These are phyloP conservation scores for Drosophila ezoana DNA, from an alignment of 2,888 invertebrate genomes.

Conservation along the genomic window DNA sequence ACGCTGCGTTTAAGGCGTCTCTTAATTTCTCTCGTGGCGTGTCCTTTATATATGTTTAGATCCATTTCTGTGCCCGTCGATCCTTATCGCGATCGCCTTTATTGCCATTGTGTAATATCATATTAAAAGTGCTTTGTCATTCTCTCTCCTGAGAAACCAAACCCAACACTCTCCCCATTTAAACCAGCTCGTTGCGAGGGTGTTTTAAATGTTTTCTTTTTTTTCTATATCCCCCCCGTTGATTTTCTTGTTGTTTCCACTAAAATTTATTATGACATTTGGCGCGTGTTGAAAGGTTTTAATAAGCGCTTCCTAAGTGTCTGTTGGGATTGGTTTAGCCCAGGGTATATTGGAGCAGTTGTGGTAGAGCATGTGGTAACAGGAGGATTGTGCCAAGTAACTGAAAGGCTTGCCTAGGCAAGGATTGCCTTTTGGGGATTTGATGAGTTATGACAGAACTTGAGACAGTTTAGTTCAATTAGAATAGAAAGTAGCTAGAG, in stretches of 20 bases:
- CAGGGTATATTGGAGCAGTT: constrained; percentile 19
- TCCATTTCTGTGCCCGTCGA: constrained; percentile 36
- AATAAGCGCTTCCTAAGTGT: constrained; percentile 42
- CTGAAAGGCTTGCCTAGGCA: constrained; percentile 11
- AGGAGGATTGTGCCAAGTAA: constrained; percentile 18
- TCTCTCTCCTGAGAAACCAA: constrained; percentile 27
- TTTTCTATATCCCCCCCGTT: neutral
- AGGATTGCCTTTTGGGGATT: constrained; percentile 13
- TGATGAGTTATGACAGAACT: neutral
- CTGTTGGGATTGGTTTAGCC: constrained; percentile 1
- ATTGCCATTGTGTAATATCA: constrained; percentile 66
- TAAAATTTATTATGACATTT: constrained; percentile 78
- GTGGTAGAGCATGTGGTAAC: constrained; percentile 53
- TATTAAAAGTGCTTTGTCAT: constrained; percentile 74
- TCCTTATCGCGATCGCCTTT: constrained; percentile 76
- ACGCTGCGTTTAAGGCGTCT: constrained; percentile 70
- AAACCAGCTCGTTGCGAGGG: constrained; percentile 12
- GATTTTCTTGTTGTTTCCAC: constrained; percentile 31
- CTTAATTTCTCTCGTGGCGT: constrained; percentile 72
- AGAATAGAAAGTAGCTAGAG: neutral
- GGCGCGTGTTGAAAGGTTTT: constrained; percentile 79
- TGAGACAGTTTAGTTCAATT: neutral
- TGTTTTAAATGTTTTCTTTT: constrained; percentile 8
- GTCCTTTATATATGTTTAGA: constrained; percentile 39
- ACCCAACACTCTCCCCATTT: constrained; percentile 20